Evolutionary conservation across 2,888 invertebrate species (phyloP), one percentile per base, ranked within the genome.

Genomic region (Dryobotodes eremita): DNA sequence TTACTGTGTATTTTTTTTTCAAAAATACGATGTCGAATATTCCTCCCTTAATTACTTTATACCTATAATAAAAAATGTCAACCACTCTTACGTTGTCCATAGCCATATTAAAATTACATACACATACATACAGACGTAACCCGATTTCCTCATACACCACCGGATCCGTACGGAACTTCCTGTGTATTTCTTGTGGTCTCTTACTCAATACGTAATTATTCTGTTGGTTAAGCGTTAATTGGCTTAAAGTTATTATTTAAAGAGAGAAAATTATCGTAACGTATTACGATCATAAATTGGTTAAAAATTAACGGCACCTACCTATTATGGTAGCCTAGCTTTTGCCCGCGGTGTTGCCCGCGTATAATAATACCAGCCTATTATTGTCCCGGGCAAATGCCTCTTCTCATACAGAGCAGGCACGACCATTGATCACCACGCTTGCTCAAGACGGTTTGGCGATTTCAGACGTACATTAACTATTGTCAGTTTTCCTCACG

Each of bases 111-210:
- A 69, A 36, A 31, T 75, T 69, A 50, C 55, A 48, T 68, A 48
- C 20, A 36, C 13, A n/a, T 11, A 26, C n/a, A n/a, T 11, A 26
- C n/a, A 4, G 36, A 70, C n/a, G 57, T 82, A 83, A 86, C 62
- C 61, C 2, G 20, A 68, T 74, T 86, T 86, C 83, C 79, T 75
- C 26, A 74, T 75, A 79, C 0, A 66, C 20, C 48, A 71, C 71
- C 1, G 17, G 85, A 85, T 88, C 86, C 88, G 83, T 26, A 53
- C 83, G 85, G 88, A 86, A 86, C 71, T 81, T 71, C 75, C 71
- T 71, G 42, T 64, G 70, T 69, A 17, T 75, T 83, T 80, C 80
- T 71, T 72, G 20, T 42, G 0, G 53, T 55, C 17, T 77, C 79
- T 87, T 83, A 83, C 26, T 72, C 66, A 83, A 87, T 71, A 36